Base-by-base conservation (phyloP, 2,797 vertebrate genomes). In the Momotus momota region DNA sequence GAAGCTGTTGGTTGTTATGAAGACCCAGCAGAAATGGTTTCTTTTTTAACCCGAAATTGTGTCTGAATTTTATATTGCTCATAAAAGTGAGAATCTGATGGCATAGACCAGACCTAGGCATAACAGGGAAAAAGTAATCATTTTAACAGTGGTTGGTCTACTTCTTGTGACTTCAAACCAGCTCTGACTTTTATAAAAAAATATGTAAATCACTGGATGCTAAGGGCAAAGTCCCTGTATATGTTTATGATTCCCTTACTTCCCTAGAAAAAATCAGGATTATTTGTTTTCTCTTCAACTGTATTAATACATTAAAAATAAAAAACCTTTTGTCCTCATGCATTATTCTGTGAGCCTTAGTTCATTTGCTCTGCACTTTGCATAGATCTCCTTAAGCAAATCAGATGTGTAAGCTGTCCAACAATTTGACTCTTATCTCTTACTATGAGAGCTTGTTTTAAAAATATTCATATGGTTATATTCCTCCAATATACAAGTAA, bases 131-230 rank as follows among this genome's bases (percentile, higher is more conserved):
- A 96, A 97, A 88, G 55, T 80, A 96, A 96, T 95, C 87, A 95
- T 70, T 78, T 94, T 96, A 94, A 93, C 80, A 97, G 95, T 79
- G 83, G 87, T 97, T 97, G 94, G 93, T 97, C 77, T 94, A 85
- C 61, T 69, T 61, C 74, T 82, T 93, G 10, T 83, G 82, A 95
- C 93, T 97, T 97, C 85, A 96, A 97, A 97, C 73, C 46, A 96
- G 38, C 54, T 78, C 79, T 83, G 87, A 96, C 79, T 95, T 97
- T 88, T 77, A 73, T 86, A 60, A 90, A 95, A 96, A 82, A n/a
- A 35, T 75, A 78, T 65, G 79, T 86, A 95, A 88, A 88, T 96
- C 51, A 70, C 54, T 69, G 61, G 49, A 81, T 88, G 82, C 60
- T 94, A 86, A 51, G 35, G 66, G 94, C 62, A 96, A 96, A 94